phyloP scores from a whole-genome alignment of 2,797 vertebrate species.

The Smutsia temminckii region DNA sequence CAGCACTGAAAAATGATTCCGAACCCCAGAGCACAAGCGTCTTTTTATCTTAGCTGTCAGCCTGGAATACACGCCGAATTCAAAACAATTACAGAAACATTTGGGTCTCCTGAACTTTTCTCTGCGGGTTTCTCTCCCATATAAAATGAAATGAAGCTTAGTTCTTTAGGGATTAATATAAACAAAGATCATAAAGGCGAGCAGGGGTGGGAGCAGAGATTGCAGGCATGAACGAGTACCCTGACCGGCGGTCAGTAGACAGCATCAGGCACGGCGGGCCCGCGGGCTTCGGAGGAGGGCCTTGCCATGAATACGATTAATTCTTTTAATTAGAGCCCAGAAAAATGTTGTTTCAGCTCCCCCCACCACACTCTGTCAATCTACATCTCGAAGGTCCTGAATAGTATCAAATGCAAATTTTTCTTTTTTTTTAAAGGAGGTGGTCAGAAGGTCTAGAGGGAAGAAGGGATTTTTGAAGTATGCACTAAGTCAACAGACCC shows the following conservation, averaged over 20 bases:
- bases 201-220: background rate
- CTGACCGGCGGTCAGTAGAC: accelerated
- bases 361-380: background rate
- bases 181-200: slow-evolving; percentile 71
- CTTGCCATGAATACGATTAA: slow-evolving; percentile 68
- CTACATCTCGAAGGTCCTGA: slow-evolving; percentile 64
- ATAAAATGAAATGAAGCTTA: slow-evolving; percentile 84
- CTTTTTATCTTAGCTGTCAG: slow-evolving; percentile 80
- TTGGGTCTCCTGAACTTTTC: slow-evolving; percentile 80
- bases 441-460: slow-evolving; percentile 85
- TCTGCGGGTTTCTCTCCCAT: slow-evolving; percentile 80
- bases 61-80: slow-evolving; percentile 72
- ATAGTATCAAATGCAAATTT: slow-evolving; percentile 81
- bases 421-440: slow-evolving; percentile 66
- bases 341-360: slow-evolving; percentile 77
- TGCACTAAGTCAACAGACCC: slow-evolving; percentile 86
- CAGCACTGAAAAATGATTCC: slow-evolving; percentile 68
- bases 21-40: slow-evolving; percentile 62
- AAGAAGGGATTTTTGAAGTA: slow-evolving; percentile 87
- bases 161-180: slow-evolving; percentile 83
- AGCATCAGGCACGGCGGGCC: accelerated
- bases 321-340: slow-evolving; percentile 80
- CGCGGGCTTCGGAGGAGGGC: slow-evolving; percentile 5
- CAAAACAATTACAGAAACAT: slow-evolving; percentile 80
- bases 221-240: background rate